Base-by-base conservation (phyloP, 2,797 vertebrate species). In the Graptemys geographica region DNA sequence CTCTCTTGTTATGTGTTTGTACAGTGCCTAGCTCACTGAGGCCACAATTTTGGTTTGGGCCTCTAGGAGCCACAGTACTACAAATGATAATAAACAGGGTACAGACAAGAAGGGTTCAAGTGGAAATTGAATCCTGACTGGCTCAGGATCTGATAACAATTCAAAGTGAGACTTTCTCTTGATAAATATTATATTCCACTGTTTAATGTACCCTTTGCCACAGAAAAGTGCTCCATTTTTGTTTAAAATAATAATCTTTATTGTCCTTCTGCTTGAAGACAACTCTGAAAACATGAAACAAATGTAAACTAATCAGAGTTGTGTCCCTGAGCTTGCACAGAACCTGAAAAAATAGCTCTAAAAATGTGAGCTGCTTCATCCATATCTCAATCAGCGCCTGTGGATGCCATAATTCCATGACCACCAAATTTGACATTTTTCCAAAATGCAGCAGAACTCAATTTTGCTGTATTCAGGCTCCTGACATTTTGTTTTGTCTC, bases 371-470 rank as follows among this genome's bases (percentile, higher is more conserved):
- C 56, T 57, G 5, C 27, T 57, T 57, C 11, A 84, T 79, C 31
- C 4, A 27, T 37, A 27, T 37, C n/a, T 81, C 4, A 21, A 5
- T 31, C 51, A 6, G 2, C 52, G 13, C 65, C 59, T 79, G 7
- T 56, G 76, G 44, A 3, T 31, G 88, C 21, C 44, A 86, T 23
- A 93, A 81, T 15, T 87, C 21, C 37, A 83, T 79, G 56, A 4
- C 5, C 89, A 69, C 79, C 87, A 25, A 25, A 0, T 6, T 76
- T 1, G 0, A 10, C 2, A 62, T 9, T 81, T 10, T 10, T 72
- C 55, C 55, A 33, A 86, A 81, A 4, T 15, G n/a, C 2, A 52
- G 8, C 56, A 5, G 16, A 74, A 53, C 59, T 94, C 85, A 2
- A 53, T 72, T 92, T 92, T 8, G 62, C 41, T 59, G 28, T 79